Conservation (phyloP, 1,140 invertebrate genomes). For the Muscidifurax raptorellus region DNA sequence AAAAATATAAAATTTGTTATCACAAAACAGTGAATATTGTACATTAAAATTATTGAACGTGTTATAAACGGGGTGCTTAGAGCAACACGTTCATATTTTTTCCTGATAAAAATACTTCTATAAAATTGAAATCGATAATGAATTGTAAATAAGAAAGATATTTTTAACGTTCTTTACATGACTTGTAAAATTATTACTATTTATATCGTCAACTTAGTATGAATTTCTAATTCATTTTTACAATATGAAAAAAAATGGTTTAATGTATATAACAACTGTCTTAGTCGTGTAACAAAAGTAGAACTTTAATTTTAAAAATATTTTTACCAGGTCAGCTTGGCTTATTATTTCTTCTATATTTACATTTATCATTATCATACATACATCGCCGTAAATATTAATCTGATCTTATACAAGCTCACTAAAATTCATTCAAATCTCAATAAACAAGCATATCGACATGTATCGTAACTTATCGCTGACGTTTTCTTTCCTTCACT, state of each 20-base stretch:
- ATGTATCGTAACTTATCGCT: neutral
- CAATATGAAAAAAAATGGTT: neutral
- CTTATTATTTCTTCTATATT: constrained; percentile 1
- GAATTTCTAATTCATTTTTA: neutral
- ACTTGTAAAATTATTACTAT: too few species aligned
- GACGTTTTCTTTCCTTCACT: neutral
- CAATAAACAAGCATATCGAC: neutral
- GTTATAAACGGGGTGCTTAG: neutral
- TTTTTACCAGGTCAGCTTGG: neutral
- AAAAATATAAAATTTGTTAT: constrained; percentile 12
- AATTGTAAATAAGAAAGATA: too few species aligned
- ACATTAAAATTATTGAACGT: neutral
- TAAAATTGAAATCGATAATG: too few species aligned
- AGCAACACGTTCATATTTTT: neutral
- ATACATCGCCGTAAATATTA: neutral
- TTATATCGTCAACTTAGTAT: too few species aligned
- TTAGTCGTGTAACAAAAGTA: neutral
- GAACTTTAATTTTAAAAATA: neutral
- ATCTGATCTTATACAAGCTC: neutral
- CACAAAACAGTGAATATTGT: neutral
- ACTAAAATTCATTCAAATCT: neutral
- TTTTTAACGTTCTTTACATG: too few species aligned
- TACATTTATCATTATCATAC: neutral
- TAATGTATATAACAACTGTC: neutral
- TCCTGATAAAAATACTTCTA: neutral